A percentile compares a stretch with the other conserved stretches of the same genome.
Evolutionary conservation across 1,140 invertebrate species (phyloP).

Genomic region (Drosophila sucinea): DNA sequence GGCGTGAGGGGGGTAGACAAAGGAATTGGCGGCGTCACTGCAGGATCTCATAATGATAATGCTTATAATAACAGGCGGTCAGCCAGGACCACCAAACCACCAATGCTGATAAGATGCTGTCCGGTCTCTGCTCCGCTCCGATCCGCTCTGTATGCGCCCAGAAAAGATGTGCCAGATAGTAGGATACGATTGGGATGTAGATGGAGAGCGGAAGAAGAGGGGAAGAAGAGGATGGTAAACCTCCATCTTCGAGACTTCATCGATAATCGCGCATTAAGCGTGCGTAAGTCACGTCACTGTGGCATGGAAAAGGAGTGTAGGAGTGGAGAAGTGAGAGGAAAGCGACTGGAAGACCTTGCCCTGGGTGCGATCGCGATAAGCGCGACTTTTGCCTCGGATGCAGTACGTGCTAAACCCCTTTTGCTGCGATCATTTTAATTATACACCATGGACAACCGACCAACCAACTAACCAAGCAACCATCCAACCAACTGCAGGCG

Average conservation of each 20-base stretch:
- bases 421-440: slow-evolving; percentile 73
- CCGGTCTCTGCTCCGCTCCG: slow-evolving; percentile 38
- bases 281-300: slow-evolving; percentile 72
- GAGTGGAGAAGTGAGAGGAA: no score
- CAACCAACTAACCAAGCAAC: no score
- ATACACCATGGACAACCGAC: slow-evolving; percentile 38
- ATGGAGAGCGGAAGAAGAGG: neutral
- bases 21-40: slow-evolving; percentile 38
- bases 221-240: neutral
- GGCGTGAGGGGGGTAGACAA: slow-evolving; percentile 32
- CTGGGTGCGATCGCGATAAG: slow-evolving; percentile 78
- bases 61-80: slow-evolving; percentile 72
- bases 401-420: slow-evolving; percentile 74
- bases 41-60: slow-evolving; percentile 74
- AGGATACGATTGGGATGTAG: neutral
- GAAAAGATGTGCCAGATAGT: slow-evolving; percentile 51
- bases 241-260: slow-evolving; percentile 40
- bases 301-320: slow-evolving; percentile 7
- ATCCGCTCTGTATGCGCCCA: slow-evolving; percentile 31
- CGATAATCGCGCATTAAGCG: slow-evolving; percentile 74
- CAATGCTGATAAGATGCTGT: slow-evolving; percentile 65
- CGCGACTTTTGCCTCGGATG: slow-evolving; percentile 78
- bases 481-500: slow-evolving; percentile 7
- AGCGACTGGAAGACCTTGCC: slow-evolving; percentile 60
- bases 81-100: slow-evolving; percentile 56